Base-by-base conservation (phyloP, 2,888 invertebrate species). In the Dione vanillae region DNA sequence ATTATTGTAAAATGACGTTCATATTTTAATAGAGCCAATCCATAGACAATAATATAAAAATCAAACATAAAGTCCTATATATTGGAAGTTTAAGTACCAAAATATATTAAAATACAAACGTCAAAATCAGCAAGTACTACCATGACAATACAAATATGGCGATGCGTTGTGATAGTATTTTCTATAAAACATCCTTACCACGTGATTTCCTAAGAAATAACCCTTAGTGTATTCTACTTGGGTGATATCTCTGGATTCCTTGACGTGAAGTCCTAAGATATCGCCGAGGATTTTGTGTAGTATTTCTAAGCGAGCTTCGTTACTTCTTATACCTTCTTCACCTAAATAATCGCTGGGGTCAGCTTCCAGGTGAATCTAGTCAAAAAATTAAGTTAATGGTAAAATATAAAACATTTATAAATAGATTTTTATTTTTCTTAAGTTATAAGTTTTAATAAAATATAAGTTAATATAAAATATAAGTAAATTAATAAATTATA, bases 191-290 rank as follows among this genome's bases (percentile, higher is more conserved):
- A 71, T 51, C 27, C 91, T 90, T 88, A 97, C 97, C 94, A 97
- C 97, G 83, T 97, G 96, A 77, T 96, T 95, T 37, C 97, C 97
- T 47, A 98, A 89, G 83, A 98, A 97, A 89, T 95, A 97, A 1
- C 95, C 96, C 16, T 94, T 93, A 0, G 94, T 95, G 78, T 94
- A 96, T 41, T 93, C 87, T 0, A 91, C 73, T 47, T 85, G 82
- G 0, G 81, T 67, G 2, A 86, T 65, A 20, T 90, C 86, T 9
- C 78, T 78, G 2, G 74, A 85, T 19, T 89, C 86, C 14, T 86
- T 87, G 62, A 96, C 95, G 77, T 96, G 95, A 19, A 97, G 91
- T 0, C 95, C 95, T 14, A 97, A 90, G 76, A 97, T 95, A 27
- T 95, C 95, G 0, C 94, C 94, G 8, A 97, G 89, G 14, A 97